These are phyloP conservation scores for Thaleichthys pacificus DNA, from an alignment of 2,797 vertebrate species.

Conservation along the genomic window DNA sequence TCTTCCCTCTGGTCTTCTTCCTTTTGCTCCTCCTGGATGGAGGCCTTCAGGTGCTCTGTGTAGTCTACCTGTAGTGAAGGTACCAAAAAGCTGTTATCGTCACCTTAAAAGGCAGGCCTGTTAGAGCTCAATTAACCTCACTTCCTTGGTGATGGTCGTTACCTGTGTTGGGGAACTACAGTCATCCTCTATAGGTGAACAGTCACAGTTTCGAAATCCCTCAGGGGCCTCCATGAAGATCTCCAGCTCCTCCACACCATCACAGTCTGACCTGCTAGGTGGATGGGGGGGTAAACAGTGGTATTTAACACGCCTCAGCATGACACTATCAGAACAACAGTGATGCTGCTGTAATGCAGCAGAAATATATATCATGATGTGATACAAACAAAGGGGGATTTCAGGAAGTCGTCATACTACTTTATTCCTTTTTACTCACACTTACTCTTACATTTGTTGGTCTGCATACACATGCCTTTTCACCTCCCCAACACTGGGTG, in stretches of 20 bases:
- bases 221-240: slow-evolving; percentile 75
- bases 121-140: too few species aligned
- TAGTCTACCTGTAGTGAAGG: slow-evolving; percentile 50
- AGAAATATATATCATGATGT: too few species aligned
- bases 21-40: slow-evolving; percentile 39
- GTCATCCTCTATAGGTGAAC: slow-evolving; percentile 58
- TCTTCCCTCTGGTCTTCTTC: slow-evolving; percentile 40
- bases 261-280: slow-evolving; percentile 32
- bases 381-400: too few species aligned
- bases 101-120: neutral
- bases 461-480: neutral
- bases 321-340: neutral
- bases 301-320: neutral
- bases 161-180: slow-evolving; percentile 69
- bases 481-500: neutral
- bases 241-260: slow-evolving; percentile 54
- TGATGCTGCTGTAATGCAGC: too few species aligned
- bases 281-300: slow-evolving; percentile 1
- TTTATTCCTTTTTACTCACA: neutral
- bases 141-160: slow-evolving; percentile 11
- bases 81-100: neutral
- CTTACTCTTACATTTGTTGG: too few species aligned
- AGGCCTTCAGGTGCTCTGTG: slow-evolving; percentile 54
- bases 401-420: too few species aligned
- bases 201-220: slow-evolving; percentile 68